These are phyloP conservation scores for Reticulitermes speratus DNA, from an alignment of 1,140 invertebrate genomes.

Conservation along the genomic window DNA sequence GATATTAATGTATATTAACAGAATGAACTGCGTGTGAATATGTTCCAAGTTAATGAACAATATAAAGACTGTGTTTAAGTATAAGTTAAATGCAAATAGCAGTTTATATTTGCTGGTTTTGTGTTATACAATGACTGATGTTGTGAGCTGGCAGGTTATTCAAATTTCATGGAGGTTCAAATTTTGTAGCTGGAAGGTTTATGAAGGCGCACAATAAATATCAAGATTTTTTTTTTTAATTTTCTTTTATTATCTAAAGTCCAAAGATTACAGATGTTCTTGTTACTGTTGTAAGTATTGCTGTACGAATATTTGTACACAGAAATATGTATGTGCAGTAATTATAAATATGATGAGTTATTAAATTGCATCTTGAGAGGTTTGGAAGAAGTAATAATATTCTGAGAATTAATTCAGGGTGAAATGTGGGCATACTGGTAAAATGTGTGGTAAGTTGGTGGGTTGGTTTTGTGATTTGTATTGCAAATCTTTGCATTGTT, in stretches of 20 bases:
- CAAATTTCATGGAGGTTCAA: background rate
- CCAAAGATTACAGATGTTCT: background rate
- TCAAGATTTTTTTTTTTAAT: background rate
- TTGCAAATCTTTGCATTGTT: too few species aligned
- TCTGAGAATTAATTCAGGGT: too few species aligned
- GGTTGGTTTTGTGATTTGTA: too few species aligned
- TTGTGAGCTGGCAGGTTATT: slow-evolving; percentile 2
- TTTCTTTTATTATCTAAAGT: background rate
- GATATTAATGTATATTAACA: slow-evolving; percentile 2
- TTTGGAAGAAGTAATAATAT: too few species aligned
- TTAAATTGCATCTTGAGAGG: background rate
- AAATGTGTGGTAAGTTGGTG: too few species aligned
- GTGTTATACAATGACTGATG: background rate
- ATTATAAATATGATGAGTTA: background rate
- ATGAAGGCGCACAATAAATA: background rate
- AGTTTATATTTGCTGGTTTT: background rate
- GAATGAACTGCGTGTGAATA: background rate
- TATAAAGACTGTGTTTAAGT: background rate
- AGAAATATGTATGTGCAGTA: background rate
- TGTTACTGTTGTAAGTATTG: background rate
- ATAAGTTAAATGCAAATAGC: background rate
- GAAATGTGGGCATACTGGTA: too few species aligned
- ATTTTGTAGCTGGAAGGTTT: background rate
- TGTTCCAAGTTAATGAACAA: slow-evolving; percentile 2
- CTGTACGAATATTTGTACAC: background rate